Evolutionary conservation across 2,113 vertebrate genomes (phyloP).

Genomic region (Elaphurus davidianus): DNA sequence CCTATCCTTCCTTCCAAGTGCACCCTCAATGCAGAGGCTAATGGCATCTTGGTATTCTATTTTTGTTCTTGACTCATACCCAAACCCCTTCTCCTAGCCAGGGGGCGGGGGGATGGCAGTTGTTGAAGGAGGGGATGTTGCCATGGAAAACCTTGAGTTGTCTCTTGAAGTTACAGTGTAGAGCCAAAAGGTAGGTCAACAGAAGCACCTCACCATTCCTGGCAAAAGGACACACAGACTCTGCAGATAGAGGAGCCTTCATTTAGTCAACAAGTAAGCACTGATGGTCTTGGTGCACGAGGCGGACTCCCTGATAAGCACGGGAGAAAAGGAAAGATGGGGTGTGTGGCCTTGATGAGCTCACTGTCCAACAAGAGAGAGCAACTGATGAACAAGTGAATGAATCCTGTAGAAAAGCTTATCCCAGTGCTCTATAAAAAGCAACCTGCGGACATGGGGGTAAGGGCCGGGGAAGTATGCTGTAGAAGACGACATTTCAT

Average conservation of each 20-base stretch:
- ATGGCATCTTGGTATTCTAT: neutral
- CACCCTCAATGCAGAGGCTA: neutral
- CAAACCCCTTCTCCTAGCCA: neutral
- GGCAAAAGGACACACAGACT: neutral
- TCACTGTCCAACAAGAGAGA: neutral
- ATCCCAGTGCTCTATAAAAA: neutral
- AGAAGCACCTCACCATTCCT: neutral
- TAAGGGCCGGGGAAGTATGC: neutral
- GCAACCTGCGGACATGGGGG: neutral
- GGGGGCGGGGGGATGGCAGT: neutral
- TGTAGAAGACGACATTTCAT: neutral
- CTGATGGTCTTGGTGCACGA: rapidly evolving
- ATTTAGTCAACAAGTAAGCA: neutral
- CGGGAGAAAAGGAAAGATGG: neutral
- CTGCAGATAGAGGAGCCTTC: neutral
- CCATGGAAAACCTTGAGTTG: neutral
- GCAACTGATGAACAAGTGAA: neutral
- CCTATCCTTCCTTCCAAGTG: neutral
- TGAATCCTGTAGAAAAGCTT: neutral
- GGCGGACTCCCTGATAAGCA: neutral
- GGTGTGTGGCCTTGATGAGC: neutral
- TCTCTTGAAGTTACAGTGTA: neutral
- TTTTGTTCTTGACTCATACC: neutral
- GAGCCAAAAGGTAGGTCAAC: neutral
- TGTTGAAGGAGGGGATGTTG: neutral